phyloP scores from a whole-genome alignment of 2,797 vertebrate species.

The Anisognathus igniventris region DNA sequence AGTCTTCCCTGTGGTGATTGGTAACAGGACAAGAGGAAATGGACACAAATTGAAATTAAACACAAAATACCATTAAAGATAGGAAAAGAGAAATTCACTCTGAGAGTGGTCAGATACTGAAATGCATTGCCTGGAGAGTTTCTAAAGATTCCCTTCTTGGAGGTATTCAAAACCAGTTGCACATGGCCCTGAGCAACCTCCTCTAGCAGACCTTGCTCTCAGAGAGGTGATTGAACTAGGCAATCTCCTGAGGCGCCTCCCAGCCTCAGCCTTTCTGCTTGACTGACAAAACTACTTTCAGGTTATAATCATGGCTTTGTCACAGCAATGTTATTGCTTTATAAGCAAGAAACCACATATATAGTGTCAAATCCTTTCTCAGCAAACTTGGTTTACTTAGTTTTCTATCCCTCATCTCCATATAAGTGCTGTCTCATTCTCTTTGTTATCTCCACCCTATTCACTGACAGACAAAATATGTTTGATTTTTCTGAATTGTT shows the following conservation, averaged over 20 bases:
- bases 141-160: not conserved
- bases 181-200: not conserved
- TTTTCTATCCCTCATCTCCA: not conserved
- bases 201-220: not conserved
- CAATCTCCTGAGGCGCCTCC: not conserved
- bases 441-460: not conserved
- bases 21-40: not conserved
- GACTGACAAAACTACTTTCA: not conserved
- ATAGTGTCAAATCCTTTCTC: not conserved
- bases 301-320: not conserved
- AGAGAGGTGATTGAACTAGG: not conserved
- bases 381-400: not conserved
- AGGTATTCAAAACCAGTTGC: not conserved
- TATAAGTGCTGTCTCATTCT: not conserved
- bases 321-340: not conserved
- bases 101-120: not conserved
- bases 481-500: slow-evolving; percentile 24
- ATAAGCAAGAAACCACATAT: not conserved
- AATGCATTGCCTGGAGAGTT: not conserved
- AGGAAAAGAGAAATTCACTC: not conserved
- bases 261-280: not conserved
- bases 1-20: not conserved
- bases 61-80: accelerated
- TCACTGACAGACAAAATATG: slow-evolving; percentile 31
- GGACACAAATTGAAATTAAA: not conserved